phyloP scores from a whole-genome alignment of 2,888 invertebrate genomes.

The Dasypolia templi region DNA sequence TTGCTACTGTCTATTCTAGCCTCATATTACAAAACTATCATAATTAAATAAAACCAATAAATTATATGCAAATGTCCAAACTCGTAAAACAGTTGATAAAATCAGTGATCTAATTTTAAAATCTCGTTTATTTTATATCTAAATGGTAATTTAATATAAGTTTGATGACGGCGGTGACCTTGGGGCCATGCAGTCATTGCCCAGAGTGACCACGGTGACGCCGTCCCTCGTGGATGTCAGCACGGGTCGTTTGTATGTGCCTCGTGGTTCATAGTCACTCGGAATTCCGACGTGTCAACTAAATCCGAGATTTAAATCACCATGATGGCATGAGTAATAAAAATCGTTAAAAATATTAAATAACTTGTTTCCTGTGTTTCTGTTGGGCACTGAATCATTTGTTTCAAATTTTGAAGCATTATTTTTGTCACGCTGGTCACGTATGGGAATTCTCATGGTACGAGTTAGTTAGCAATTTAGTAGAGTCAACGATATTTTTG shows the following conservation, averaged over 20 bases:
- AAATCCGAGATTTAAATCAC: slow-evolving; percentile 40
- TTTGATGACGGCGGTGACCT: slow-evolving; percentile 44
- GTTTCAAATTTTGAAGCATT: slow-evolving; percentile 25
- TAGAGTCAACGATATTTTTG: slow-evolving; percentile 1
- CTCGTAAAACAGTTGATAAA: slow-evolving; percentile 50
- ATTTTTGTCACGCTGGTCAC: slow-evolving; percentile 20
- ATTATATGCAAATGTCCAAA: slow-evolving; percentile 41
- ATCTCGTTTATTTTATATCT: slow-evolving; percentile 28
- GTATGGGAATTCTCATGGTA: slow-evolving; percentile 20
- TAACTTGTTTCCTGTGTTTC: slow-evolving; percentile 44
- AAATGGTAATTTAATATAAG: slow-evolving; percentile 18
- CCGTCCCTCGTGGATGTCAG: slow-evolving; percentile 31
- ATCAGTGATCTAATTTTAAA: slow-evolving; percentile 46
- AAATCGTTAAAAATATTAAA: slow-evolving; percentile 48
- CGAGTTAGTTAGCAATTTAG: slow-evolving; percentile 2
- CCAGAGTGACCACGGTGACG: slow-evolving; percentile 40
- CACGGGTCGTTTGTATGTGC: slow-evolving; percentile 44
- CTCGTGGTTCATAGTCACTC: slow-evolving; percentile 24
- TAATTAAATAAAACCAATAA: slow-evolving; percentile 23
- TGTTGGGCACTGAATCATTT: slow-evolving; percentile 29
- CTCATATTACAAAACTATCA: slow-evolving; percentile 11
- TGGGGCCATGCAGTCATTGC: slow-evolving; percentile 50
- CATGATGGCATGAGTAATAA: slow-evolving; percentile 35
- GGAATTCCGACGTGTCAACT: slow-evolving; percentile 43
- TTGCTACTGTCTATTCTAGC: neutral